Base-by-base conservation (phyloP, 2,888 invertebrate species). In the Brenthis daphne region DNA sequence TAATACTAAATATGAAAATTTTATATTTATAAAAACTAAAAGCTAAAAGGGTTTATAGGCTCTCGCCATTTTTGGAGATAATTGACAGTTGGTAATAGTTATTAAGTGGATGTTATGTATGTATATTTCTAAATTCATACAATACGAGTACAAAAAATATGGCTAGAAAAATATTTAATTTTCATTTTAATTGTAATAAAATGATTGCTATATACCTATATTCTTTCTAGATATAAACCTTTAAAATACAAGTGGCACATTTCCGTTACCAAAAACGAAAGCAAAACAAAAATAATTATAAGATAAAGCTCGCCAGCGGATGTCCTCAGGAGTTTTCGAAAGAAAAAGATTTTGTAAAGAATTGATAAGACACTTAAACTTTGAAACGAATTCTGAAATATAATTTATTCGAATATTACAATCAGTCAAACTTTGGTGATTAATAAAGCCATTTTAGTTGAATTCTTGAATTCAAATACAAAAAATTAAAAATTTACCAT, bases 281-380 rank as follows among this genome's bases (percentile, higher is more conserved):
- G 20, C 43, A 64, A 58, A 67, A 56, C 58, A 54, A 37, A 53
- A 43, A 64, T 65, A 29, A 51, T 61, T n/a, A 69, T 11, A 11
- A 43, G 37, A 43, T 43, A 16, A 57, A 63, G 57, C 60, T 63
- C 56, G 61, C 68, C 57, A 33, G 64, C 67, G 65, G 70, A 47
- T 47, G 50, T 63, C 57, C 61, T 65, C 50, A 43, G 16, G 20
- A 65, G 56, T 54, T 65, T 20, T 48, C 33, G 61, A 29, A 37
- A 57, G 63, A 64, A 61, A 64, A 16, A 16, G 48, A 61, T 61
- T 70, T 65, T 65, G 50, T 48, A 55, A 50, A 54, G 57, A 55
- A 65, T 65, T 68, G 63, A 63, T 63, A 65, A 68, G 63, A 68
- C 63, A 67, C 64, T 65, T 57, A 61, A 67, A 64, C 53, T 70